Evolutionary conservation across 2,797 vertebrate genomes (phyloP).

Genomic region (Xiphorhynchus erythropygius): DNA sequence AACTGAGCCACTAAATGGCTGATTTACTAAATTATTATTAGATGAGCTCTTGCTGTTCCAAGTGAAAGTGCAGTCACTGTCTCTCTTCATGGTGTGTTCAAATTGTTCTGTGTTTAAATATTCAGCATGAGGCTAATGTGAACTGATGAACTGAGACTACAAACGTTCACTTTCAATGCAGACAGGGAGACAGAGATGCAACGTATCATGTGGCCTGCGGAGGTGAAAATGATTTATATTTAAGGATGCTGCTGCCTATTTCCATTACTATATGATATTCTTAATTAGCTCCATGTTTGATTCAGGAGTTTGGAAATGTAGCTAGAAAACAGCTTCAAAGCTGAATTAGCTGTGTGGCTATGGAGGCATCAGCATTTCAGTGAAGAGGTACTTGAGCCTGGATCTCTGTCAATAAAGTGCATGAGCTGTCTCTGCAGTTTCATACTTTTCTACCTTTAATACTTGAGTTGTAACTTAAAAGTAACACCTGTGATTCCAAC

Average conservation of each 20-base stretch:
- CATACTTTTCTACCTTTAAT: background rate
- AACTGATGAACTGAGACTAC: slow-evolving; percentile 85
- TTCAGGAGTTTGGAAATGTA: slow-evolving; percentile 40
- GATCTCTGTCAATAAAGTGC: background rate
- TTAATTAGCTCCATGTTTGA: slow-evolving; percentile 75
- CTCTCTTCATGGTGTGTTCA: slow-evolving; percentile 81
- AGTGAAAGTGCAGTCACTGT: slow-evolving; percentile 79
- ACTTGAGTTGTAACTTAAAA: background rate
- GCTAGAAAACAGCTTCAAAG: background rate
- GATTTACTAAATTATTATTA: slow-evolving; percentile 86
- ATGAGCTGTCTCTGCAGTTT: background rate
- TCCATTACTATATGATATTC: slow-evolving; percentile 71
- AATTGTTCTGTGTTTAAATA: slow-evolving; percentile 88
- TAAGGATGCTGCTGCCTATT: slow-evolving; percentile 74
- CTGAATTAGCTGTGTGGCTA: background rate
- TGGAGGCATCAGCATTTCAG: background rate
- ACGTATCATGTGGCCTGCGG: slow-evolving; percentile 72
- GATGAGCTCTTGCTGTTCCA: slow-evolving; percentile 81
- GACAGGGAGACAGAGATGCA: slow-evolving; percentile 74
- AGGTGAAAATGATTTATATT: slow-evolving; percentile 82
- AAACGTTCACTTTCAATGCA: slow-evolving; percentile 82
- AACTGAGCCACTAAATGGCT: slow-evolving; percentile 82
- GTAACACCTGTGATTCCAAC: background rate
- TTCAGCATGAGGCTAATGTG: slow-evolving; percentile 87
- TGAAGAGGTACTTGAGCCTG: background rate